Evolutionary conservation across 2,888 invertebrate species (phyloP).

Genomic region (Hirudinaria manillensis): DNA sequence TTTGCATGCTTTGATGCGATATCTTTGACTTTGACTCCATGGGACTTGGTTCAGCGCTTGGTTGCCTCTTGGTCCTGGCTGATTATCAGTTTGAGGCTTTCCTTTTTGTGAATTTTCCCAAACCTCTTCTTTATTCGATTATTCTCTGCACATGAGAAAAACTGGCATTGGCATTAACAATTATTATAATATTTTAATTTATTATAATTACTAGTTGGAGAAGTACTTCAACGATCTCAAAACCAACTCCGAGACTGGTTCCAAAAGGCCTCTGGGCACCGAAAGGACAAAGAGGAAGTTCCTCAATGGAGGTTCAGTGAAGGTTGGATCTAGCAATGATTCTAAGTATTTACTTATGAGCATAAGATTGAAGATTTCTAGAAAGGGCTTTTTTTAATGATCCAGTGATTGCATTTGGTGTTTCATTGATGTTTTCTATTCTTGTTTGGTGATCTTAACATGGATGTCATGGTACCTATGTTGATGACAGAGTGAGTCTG

Average conservation of each 20-base stretch:
- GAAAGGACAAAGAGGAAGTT: slow-evolving; percentile 20
- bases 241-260: slow-evolving; percentile 11
- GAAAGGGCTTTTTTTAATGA: background rate
- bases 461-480: background rate
- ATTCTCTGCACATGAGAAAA: background rate
- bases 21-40: no score
- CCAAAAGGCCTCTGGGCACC: background rate
- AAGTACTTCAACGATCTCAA: slow-evolving; percentile 90
- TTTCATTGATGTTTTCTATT: background rate
- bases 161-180: background rate
- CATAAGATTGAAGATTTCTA: background rate
- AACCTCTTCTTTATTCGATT: no score
- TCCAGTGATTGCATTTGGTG: no score
- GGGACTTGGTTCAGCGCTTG: background rate
- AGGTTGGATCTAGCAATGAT: background rate
- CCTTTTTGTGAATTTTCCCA: background rate
- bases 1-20: no score
- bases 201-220: slow-evolving; percentile 59
- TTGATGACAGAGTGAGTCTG: slow-evolving; percentile 14
- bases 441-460: background rate
- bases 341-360: background rate
- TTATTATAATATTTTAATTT: background rate
- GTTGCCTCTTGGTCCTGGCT: background rate
- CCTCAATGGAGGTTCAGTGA: slow-evolving; percentile 4
- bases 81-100: slow-evolving; percentile 17